These are phyloP conservation scores for Bos javanicus DNA, from an alignment of 2,113 vertebrate genomes.

Conservation along the genomic window DNA sequence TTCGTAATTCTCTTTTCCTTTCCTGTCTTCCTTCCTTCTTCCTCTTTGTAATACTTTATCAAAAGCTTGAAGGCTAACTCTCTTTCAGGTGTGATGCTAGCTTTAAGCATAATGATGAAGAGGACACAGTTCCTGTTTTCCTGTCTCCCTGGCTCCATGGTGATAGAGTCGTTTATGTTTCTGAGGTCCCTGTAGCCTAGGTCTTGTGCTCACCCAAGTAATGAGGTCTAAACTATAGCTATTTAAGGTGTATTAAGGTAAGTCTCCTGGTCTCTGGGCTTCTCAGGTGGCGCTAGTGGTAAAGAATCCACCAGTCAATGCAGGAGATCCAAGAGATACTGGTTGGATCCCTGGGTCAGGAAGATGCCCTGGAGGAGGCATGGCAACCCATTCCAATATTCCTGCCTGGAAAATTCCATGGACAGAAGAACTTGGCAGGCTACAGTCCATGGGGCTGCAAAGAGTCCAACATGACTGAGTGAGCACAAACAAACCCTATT, in stretches of 20 bases:
- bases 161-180: background rate
- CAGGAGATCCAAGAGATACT: background rate
- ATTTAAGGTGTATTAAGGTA: background rate
- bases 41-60: background rate
- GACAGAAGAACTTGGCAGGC: background rate
- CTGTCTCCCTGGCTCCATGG: background rate
- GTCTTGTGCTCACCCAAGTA: background rate
- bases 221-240: background rate
- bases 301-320: background rate
- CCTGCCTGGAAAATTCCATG: background rate
- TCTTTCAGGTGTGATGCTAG: background rate
- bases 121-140: background rate
- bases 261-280: background rate
- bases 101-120: background rate
- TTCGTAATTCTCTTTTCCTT: background rate
- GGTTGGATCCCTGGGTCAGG: background rate
- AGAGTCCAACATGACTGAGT: background rate
- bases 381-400: background rate
- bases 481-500: background rate
- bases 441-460: background rate
- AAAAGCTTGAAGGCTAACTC: background rate
- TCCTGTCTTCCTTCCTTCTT: background rate
- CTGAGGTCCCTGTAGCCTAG: background rate
- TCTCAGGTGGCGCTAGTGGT: background rate
- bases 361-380: background rate